Conservation (phyloP, 2,888 invertebrate species). For the Dorcus parallelipipedus region DNA sequence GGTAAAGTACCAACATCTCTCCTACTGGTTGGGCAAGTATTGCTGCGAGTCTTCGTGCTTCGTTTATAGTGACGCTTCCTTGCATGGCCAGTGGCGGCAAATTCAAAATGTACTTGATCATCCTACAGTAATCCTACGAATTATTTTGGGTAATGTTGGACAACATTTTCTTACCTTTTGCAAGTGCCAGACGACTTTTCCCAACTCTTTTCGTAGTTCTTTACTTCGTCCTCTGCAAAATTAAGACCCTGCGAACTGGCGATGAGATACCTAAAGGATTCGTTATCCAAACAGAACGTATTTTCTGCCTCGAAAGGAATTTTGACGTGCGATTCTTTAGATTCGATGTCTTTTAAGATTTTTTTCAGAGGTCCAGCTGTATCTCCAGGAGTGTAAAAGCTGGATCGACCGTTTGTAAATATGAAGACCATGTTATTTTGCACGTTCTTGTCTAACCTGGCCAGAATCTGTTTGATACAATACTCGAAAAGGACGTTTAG, state of each 20-base stretch:
- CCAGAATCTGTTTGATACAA: slow-evolving; percentile 39
- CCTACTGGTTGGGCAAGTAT: slow-evolving; percentile 41
- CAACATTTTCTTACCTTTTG: slow-evolving; percentile 8
- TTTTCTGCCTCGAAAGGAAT: slow-evolving; percentile 33
- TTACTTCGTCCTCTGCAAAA: slow-evolving; percentile 18
- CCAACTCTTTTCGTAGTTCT: slow-evolving; percentile 30
- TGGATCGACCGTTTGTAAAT: slow-evolving; percentile 38
- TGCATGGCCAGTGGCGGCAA: slow-evolving; percentile 37
- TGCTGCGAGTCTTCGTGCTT: slow-evolving; percentile 37
- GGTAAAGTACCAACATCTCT: slow-evolving; percentile 41
- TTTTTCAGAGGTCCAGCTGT: slow-evolving; percentile 31
- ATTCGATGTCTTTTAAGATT: slow-evolving; percentile 29
- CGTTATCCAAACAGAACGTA: slow-evolving; percentile 43
- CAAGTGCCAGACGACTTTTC: slow-evolving; percentile 21
- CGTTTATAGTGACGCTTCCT: slow-evolving; percentile 39
- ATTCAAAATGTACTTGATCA: slow-evolving; percentile 14
- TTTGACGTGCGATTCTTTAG: slow-evolving; percentile 26
- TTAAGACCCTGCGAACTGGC: slow-evolving; percentile 31
- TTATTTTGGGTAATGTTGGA: background rate
- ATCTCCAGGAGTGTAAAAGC: slow-evolving; percentile 37
- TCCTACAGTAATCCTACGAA: background rate
- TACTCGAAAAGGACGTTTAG: slow-evolving; percentile 38
- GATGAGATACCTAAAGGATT: slow-evolving; percentile 37
- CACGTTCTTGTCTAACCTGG: slow-evolving; percentile 39
- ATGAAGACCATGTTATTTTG: slow-evolving; percentile 40